phyloP scores from a whole-genome alignment of 2,888 invertebrate species.

The Tenthredo scrophulariae region DNA sequence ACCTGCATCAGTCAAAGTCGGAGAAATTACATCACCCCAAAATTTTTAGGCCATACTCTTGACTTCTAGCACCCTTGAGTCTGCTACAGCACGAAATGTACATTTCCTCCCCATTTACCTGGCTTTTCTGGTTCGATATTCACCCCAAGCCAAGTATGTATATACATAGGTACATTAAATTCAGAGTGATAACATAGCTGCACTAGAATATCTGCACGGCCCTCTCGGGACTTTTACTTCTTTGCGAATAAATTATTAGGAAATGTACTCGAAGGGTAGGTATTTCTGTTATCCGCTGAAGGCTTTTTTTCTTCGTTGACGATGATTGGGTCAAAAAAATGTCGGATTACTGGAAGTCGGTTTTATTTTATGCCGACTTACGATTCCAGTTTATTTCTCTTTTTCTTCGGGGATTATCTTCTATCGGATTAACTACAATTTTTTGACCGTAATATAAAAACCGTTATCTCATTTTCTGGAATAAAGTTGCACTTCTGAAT shows the following conservation, averaged over 20 bases:
- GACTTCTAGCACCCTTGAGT: conserved; percentile 22
- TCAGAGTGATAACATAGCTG: conserved; percentile 13
- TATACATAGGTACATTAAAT: background rate
- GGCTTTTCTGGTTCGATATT: conserved; percentile 21
- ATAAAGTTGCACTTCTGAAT: background rate
- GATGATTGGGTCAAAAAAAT: background rate
- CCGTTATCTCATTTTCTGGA: background rate
- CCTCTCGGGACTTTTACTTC: background rate
- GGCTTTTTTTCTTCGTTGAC: background rate
- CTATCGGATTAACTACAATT: background rate
- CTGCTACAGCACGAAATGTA: conserved; percentile 3
- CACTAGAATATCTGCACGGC: background rate
- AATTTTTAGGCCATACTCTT: conserved; percentile 7
- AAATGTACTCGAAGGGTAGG: background rate
- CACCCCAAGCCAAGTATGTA: background rate
- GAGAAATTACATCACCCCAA: conserved; percentile 2
- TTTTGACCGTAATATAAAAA: background rate
- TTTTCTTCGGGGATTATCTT: background rate
- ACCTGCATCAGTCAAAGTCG: background rate
- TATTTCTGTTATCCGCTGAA: background rate
- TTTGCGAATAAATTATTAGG: conserved; percentile 21
- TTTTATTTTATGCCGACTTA: background rate
- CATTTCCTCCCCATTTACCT: conserved; percentile 10
- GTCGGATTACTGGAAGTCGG: background rate
- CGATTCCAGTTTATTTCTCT: background rate